Evolutionary conservation across 2,888 invertebrate species (phyloP).

Genomic region (Stenurella melanura): DNA sequence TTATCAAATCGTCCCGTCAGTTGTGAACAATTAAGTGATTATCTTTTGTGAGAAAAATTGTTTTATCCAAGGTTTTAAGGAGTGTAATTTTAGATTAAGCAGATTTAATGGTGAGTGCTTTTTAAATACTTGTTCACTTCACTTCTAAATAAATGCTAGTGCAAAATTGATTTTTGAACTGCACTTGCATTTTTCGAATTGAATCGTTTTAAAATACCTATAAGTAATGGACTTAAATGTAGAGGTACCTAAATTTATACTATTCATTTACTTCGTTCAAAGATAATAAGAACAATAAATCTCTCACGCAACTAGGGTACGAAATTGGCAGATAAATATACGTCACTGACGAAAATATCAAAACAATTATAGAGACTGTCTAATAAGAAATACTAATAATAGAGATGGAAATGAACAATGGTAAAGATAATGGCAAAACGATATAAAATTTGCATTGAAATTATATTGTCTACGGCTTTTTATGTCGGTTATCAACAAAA

Average conservation of each 20-base stretch:
- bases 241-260: no score
- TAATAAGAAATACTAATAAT: neutral
- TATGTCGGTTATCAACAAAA: neutral
- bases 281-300: neutral
- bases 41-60: neutral
- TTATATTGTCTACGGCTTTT: neutral
- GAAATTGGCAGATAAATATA: neutral
- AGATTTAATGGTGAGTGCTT: conserved; percentile 24
- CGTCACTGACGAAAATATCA: neutral
- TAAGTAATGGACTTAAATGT: no score
- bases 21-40: conserved; percentile 21
- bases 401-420: neutral
- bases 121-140: neutral
- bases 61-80: conserved; percentile 6
- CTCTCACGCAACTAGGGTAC: neutral
- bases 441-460: neutral
- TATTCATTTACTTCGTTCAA: neutral
- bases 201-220: neutral
- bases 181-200: neutral
- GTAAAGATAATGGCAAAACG: neutral
- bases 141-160: neutral
- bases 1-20: conserved; percentile 11
- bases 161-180: conserved; percentile 1
- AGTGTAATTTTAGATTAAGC: conserved; percentile 20
- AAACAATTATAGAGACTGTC: neutral